Percentiles rank a stretch among this genome's conserved stretches.
Evolutionary conservation across 2,113 vertebrate species (phyloP).

Genomic region (Aptenodytes patagonicus): DNA sequence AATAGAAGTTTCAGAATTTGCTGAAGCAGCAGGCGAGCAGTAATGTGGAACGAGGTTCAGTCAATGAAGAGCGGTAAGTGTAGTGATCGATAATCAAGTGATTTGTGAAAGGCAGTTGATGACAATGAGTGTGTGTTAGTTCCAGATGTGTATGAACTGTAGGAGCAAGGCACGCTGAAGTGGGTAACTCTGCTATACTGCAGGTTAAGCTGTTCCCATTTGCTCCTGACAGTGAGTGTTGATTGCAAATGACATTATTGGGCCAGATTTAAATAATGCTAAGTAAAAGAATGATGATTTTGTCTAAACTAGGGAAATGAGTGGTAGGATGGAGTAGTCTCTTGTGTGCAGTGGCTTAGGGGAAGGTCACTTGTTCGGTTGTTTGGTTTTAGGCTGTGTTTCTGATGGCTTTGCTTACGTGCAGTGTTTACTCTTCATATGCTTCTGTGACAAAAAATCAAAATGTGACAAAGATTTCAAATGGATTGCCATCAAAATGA

Average conservation of each 20-base stretch:
- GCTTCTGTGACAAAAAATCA: not conserved
- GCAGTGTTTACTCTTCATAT: not conserved
- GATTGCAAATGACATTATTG: not conserved
- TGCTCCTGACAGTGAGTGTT: not conserved
- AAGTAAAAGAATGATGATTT: not conserved
- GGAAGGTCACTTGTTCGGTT: not conserved
- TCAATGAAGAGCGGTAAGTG: not conserved
- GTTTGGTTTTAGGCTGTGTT: not conserved
- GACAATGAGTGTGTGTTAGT: not conserved
- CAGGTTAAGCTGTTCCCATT: not conserved
- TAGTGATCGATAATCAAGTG: conserved; percentile 21
- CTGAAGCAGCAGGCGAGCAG: not conserved
- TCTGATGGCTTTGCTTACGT: not conserved
- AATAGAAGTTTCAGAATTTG: not conserved
- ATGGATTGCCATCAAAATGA: not conserved
- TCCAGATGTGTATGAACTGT: not conserved
- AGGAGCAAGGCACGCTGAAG: not conserved
- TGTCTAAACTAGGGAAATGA: not conserved
- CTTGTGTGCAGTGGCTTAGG: not conserved
- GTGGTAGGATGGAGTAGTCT: not conserved
- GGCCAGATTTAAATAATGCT: not conserved
- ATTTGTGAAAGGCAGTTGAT: not conserved
- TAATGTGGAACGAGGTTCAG: not conserved
- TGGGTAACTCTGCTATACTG: not conserved
- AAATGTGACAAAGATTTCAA: not conserved